These are phyloP conservation scores for Vesta saturnalis DNA, from an alignment of 2,888 invertebrate species.

Conservation along the genomic window DNA sequence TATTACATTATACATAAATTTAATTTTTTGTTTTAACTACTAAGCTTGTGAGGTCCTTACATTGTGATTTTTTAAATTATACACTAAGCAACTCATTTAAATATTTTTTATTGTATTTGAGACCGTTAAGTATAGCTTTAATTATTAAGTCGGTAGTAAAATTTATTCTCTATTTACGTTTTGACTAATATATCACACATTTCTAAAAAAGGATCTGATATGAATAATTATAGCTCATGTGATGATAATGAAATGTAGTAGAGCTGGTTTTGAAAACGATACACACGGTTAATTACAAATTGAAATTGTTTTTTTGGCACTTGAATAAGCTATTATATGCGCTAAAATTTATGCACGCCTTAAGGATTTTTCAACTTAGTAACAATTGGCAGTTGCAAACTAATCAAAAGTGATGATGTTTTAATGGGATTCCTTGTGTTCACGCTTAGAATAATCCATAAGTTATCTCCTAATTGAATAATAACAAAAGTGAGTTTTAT, in stretches of 20 bases:
- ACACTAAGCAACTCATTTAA: background rate
- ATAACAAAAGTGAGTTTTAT: background rate
- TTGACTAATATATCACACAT: background rate
- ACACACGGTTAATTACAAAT: too few species aligned
- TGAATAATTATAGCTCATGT: background rate
- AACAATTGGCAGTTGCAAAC: background rate
- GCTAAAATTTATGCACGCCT: background rate
- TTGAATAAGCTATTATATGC: background rate
- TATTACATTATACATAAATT: too few species aligned
- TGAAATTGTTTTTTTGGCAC: background rate
- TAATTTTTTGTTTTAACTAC: background rate
- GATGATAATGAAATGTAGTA: background rate
- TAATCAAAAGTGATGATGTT: background rate
- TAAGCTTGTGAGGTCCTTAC: background rate
- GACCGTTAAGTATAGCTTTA: background rate
- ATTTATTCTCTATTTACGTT: background rate
- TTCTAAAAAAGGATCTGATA: background rate
- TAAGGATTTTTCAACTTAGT: background rate
- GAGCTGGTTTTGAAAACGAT: background rate
- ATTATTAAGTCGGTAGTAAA: background rate
- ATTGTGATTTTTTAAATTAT: background rate
- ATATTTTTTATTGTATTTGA: background rate
- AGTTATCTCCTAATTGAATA: background rate
- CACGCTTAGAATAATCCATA: background rate
- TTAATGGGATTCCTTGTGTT: background rate